Percentiles rank a stretch among this genome's conserved stretches.
Conservation (phyloP, 1,140 invertebrate genomes). For the Brachionus plicatilis region DNA sequence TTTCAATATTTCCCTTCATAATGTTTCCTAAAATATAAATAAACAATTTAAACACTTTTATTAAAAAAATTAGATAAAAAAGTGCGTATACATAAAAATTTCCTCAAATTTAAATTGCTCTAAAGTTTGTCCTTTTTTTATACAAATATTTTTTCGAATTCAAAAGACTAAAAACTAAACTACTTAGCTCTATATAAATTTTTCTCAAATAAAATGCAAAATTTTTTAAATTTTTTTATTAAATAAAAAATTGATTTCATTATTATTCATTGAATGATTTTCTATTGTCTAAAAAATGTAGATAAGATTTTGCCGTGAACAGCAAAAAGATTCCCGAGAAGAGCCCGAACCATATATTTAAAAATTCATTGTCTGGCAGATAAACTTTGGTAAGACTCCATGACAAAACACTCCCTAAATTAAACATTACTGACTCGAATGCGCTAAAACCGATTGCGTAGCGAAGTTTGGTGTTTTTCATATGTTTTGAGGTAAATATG, state of each 20-base stretch:
- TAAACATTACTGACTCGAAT: not conserved
- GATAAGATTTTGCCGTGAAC: not conserved
- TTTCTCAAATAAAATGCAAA: not conserved
- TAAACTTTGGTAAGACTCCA: not conserved
- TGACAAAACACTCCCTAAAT: not conserved
- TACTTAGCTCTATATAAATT: too few relatives aligned
- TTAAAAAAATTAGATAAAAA: too few relatives aligned
- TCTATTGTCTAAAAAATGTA: not conserved
- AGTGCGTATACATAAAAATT: too few relatives aligned
- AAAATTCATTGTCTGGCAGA: conserved; percentile 9
- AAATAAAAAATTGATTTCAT: not conserved
- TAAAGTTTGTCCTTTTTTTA: not conserved
- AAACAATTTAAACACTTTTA: too few relatives aligned
- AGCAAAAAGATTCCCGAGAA: not conserved
- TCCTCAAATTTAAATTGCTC: too few relatives aligned
- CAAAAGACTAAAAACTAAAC: too few relatives aligned
- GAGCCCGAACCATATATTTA: not conserved
- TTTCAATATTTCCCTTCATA: conserved; percentile 12
- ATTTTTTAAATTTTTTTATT: not conserved
- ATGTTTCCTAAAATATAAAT: not conserved
- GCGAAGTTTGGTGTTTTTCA: not conserved
- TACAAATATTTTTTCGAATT: too few relatives aligned
- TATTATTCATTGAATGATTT: not conserved
- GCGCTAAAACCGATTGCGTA: not conserved
- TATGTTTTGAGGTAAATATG: conserved; percentile 7